A percentile compares a stretch with the other conserved stretches of the same genome.
phyloP scores from a whole-genome alignment of 1,140 invertebrate genomes.

The Andricus grossulariae region DNA sequence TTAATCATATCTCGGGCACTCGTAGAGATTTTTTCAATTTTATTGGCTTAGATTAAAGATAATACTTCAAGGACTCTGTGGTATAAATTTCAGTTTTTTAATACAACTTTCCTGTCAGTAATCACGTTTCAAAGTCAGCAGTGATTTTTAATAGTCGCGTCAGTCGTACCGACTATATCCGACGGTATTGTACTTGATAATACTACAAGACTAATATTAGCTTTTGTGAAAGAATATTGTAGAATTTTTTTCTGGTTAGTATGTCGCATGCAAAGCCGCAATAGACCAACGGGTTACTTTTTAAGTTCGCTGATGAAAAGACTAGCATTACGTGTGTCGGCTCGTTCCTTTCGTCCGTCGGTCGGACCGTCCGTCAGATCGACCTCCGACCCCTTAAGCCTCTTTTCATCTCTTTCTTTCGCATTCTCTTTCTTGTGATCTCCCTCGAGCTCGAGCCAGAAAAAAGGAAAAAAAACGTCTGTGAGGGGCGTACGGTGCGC shows the following conservation, averaged over 20 bases:
- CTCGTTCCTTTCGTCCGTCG: constrained; percentile 54
- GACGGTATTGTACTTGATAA: too few species aligned
- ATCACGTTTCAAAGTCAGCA: too few species aligned
- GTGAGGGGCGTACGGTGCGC: constrained; percentile 70
- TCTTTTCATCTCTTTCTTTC: constrained; percentile 47
- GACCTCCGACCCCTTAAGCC: constrained; percentile 67
- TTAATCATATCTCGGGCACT: too few species aligned
- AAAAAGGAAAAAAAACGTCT: constrained; percentile 49
- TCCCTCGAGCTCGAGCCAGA: constrained; percentile 33
- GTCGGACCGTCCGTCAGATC: constrained; percentile 56
- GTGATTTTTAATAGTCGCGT: too few species aligned
- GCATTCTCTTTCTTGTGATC: constrained; percentile 27
- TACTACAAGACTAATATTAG: too few species aligned
- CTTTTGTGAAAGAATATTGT: neutral
- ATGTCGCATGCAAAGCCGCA: constrained; percentile 47
- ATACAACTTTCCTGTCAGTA: too few species aligned
- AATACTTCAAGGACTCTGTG: too few species aligned
- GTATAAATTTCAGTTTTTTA: too few species aligned
- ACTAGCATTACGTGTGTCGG: constrained; percentile 49
- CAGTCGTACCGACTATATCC: too few species aligned
- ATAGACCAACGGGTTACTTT: constrained; percentile 37
- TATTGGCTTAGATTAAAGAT: too few species aligned
- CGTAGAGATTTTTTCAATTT: too few species aligned
- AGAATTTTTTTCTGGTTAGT: constrained; percentile 30
- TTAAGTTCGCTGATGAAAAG: constrained; percentile 51